Conservation (phyloP, 1,140 invertebrate species). For the Lethrus apterus region DNA sequence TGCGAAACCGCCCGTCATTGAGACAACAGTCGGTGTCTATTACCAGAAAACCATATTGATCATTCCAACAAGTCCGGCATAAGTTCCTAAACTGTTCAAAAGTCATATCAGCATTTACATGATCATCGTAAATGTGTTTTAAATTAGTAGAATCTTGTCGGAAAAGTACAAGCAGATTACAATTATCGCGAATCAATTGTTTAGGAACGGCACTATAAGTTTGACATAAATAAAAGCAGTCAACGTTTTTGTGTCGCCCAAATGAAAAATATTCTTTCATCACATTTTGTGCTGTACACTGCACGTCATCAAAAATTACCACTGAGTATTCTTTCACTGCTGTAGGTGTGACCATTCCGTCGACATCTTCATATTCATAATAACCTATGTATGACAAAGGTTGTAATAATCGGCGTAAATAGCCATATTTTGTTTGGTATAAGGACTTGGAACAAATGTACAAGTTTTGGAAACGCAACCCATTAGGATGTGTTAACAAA, state of each 20-base stretch:
- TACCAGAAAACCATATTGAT: neutral
- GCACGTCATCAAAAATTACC: constrained; percentile 1
- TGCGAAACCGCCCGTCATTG: neutral
- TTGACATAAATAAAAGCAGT: constrained; percentile 40
- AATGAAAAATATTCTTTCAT: constrained; percentile 14
- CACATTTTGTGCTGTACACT: neutral
- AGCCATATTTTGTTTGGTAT: constrained; percentile 36
- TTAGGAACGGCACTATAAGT: constrained; percentile 39
- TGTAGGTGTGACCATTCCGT: neutral
- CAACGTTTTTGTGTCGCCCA: constrained; percentile 35
- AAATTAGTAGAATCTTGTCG: constrained; percentile 40
- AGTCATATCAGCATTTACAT: constrained; percentile 16
- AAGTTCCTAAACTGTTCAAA: constrained; percentile 2
- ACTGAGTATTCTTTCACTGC: neutral
- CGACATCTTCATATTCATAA: constrained; percentile 3
- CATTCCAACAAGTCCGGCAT: neutral
- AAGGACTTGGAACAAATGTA: constrained; percentile 40
- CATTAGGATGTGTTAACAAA: constrained; percentile 32
- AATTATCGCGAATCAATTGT: constrained; percentile 39
- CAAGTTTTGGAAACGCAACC: constrained; percentile 38
- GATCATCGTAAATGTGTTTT: constrained; percentile 39
- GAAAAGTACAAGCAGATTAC: constrained; percentile 40
- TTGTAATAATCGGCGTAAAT: constrained; percentile 17
- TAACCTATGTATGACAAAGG: constrained; percentile 4
- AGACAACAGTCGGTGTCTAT: neutral